These are phyloP conservation scores for Melipona quadrifasciata DNA, from an alignment of 1,140 invertebrate species.

Conservation along the genomic window DNA sequence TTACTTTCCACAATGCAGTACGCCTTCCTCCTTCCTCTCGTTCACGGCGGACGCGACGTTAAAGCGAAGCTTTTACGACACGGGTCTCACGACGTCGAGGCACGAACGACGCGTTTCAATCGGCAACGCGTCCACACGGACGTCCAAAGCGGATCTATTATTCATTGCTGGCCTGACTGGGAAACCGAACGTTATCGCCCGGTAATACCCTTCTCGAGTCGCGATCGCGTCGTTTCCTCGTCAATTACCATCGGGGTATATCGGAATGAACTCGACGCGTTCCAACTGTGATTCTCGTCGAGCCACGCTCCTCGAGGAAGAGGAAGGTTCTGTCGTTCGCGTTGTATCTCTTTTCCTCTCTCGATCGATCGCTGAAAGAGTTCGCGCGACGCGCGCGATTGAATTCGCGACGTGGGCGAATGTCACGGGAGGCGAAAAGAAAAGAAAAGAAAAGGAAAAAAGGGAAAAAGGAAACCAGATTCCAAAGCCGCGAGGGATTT, in stretches of 20 bases:
- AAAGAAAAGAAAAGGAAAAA: too few species aligned
- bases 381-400: conserved; percentile 17
- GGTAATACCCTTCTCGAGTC: not conserved
- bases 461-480: conserved; percentile 20
- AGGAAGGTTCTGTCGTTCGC: not conserved
- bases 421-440: not conserved
- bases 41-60: conserved; percentile 15
- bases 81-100: too few species aligned
- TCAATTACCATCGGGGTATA: not conserved
- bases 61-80: conserved; percentile 18
- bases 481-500: conserved; percentile 43
- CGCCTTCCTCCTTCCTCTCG: not conserved
- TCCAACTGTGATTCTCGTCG: not conserved
- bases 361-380: not conserved
- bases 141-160: conserved; percentile 1
- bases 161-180: not conserved
- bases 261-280: not conserved
- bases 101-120: not conserved
- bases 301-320: too few species aligned
- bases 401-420: conserved; percentile 9
- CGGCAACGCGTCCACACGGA: too few species aligned
- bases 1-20: conserved; percentile 39
- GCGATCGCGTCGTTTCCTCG: not conserved
- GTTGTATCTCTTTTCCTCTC: not conserved
- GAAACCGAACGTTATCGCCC: not conserved